phyloP scores from a whole-genome alignment of 2,113 vertebrate genomes.

The Tylochromis polylepis region DNA sequence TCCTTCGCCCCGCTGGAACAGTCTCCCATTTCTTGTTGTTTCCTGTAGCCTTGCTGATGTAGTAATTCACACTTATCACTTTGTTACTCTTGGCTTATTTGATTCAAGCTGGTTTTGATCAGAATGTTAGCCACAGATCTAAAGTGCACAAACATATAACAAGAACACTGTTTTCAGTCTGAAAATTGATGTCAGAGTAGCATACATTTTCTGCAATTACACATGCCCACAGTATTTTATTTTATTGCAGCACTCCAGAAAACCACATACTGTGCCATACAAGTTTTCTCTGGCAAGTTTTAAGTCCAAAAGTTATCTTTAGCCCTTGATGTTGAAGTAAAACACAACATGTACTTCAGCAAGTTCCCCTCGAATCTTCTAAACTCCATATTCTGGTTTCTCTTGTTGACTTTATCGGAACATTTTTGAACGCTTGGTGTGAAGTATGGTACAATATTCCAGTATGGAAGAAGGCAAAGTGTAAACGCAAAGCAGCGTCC shows the following conservation, averaged over 20 bases:
- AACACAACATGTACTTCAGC: conserved; percentile 55
- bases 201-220: neutral
- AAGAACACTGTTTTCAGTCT: neutral
- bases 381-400: conserved; percentile 18
- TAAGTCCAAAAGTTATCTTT: conserved; percentile 55
- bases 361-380: conserved; percentile 1
- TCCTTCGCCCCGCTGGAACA: neutral
- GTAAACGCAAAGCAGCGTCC: conserved; percentile 46
- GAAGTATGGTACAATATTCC: conserved; percentile 63
- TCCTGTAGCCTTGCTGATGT: neutral
- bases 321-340: conserved; percentile 56
- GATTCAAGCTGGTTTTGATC: neutral
- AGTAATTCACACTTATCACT: neutral
- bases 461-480: conserved; percentile 59
- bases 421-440: conserved; percentile 61
- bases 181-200: neutral
- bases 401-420: conserved; percentile 68
- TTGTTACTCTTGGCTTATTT: neutral
- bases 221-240: neutral
- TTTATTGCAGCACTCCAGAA: conserved; percentile 47
- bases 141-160: neutral
- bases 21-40: neutral
- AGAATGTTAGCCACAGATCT: neutral
- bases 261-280: conserved; percentile 53
- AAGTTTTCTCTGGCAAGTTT: conserved; percentile 48